Base-by-base conservation (phyloP, 30 jellyfish, hydroid and myxozoan genomes). In the Rhopilema esculentum region DNA sequence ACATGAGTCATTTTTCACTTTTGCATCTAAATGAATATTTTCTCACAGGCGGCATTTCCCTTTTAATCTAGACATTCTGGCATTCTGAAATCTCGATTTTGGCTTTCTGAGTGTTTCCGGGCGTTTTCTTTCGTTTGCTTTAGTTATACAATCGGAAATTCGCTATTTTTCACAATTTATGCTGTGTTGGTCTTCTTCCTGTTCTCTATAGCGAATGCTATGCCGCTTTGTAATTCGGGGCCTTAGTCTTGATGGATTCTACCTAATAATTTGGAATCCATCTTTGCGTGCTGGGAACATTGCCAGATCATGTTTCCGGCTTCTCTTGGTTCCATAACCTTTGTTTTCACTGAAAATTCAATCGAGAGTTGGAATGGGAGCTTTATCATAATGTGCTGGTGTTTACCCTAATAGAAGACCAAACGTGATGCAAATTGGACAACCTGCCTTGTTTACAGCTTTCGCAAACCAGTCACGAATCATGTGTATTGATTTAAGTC, bases 291-390 rank as follows among this genome's bases (percentile, higher is more conserved):
- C 51, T 85, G 83, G 94, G 88, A 85, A 63, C 88, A 30, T 64
- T 73, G 94, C 94, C 94, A 85, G 63, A 63, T 15, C 82, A 74
- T 30, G 94, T 85, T 85, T 85, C 94, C 94, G 94, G 92, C 66
- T 75, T 74, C 50, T 40, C 69, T 32, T 72, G 75, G 66, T 77
- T 72, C 26, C 28, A 49, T 49, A 22, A 27, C 22, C 49, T 52
- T 72, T 75, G 77, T 51, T 16, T 52, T 53, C 63, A 65, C 23
- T 64, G 19, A 72, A n/a, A 57, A n/a, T 15, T 81, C n/a, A 68
- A 23, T 21, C 50, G 67, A 20, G 31, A 31, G 20, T 69, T 24
- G 33, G 16, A 40, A 2, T 40, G 57, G 57, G 57, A 40, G n/a
- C 57, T 40, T 2, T 2, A 40, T 12, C 57, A 40, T 40, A 2